Evolutionary conservation across 2,888 invertebrate species (phyloP), one percentile per base, ranked within the genome.

Genomic region (Kuschelorhynchus macadamiae): DNA sequence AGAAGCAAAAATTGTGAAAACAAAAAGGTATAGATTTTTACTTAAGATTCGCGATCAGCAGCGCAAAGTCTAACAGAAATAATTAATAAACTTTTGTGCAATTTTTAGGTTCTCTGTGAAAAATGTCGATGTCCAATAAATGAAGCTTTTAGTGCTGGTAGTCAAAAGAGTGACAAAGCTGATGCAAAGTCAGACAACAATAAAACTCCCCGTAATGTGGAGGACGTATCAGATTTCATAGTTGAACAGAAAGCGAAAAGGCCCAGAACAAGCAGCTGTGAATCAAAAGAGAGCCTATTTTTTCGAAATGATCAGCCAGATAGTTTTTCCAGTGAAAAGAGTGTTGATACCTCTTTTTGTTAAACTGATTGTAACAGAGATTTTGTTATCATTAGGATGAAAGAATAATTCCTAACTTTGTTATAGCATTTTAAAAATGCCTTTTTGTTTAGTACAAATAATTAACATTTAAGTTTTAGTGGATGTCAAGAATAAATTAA

Each of bases 101-200:
- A n/a, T 30, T 50, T 50, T 50, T 8, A 55, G 55, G 16, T 41
- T 18, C 17, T 60, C 5, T 60, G 60, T 11, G 39, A 60, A 1
- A 60, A 49, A 49, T 60, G 60, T 17, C n/a, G n/a, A 12, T 60
- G 47, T 17, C 60, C 60, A 0, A 14, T 39, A 7, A 60, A 41
- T 12, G 20, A 4, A 33, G 2, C 2, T n/a, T 20, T 52, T 7
- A 52, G 18, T 16, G n/a, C n/a, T 17, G 17, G 18, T 2, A n/a
- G 12, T n/a, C 17, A 17, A 17, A 8, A 50, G 18, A 50, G 9
- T 32, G 16, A 32, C 8, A 12, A 17, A 17, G 14, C 5, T 25
- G 21, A 18, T 33, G 25, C 14, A 25, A 21, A 30, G 1, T 16
- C 30, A 30, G 32, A 49, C 17, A 30, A 49, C 7, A 21, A 2